A percentile compares a stretch with the other conserved stretches of the same genome.
Evolutionary conservation across 2,797 vertebrate genomes (phyloP).

Genomic region (Ibycter americanus): DNA sequence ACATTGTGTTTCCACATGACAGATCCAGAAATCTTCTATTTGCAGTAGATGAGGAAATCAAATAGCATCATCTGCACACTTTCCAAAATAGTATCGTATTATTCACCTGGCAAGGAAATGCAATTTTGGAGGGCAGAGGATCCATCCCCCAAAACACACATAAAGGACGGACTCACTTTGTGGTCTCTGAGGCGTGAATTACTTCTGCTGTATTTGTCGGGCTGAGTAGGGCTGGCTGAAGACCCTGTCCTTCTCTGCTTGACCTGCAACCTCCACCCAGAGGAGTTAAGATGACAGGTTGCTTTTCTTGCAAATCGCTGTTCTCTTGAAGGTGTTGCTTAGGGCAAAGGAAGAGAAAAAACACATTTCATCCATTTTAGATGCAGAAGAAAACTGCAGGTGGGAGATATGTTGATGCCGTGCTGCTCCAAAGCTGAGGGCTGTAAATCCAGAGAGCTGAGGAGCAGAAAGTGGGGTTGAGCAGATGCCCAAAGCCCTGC

Average conservation of each 20-base stretch:
- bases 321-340: not conserved
- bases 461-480: not conserved
- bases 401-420: not conserved
- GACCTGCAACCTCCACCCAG: not conserved
- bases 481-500: too few relatives aligned
- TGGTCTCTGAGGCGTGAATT: not conserved
- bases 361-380: not conserved
- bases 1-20: fast-evolving
- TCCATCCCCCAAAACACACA: not conserved
- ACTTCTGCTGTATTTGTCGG: not conserved
- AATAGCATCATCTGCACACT: not conserved
- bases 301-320: not conserved
- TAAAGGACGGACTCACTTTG: not conserved
- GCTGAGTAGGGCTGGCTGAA: not conserved
- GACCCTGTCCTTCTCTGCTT: not conserved
- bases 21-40: not conserved
- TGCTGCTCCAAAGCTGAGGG: not conserved
- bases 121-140: not conserved
- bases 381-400: not conserved
- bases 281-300: fast-evolving
- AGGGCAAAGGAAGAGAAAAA: not conserved
- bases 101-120: not conserved
- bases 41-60: not conserved
- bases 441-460: not conserved
- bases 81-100: not conserved